Base-by-base conservation (phyloP, 2,797 vertebrate genomes). In the Chelon auratus region DNA sequence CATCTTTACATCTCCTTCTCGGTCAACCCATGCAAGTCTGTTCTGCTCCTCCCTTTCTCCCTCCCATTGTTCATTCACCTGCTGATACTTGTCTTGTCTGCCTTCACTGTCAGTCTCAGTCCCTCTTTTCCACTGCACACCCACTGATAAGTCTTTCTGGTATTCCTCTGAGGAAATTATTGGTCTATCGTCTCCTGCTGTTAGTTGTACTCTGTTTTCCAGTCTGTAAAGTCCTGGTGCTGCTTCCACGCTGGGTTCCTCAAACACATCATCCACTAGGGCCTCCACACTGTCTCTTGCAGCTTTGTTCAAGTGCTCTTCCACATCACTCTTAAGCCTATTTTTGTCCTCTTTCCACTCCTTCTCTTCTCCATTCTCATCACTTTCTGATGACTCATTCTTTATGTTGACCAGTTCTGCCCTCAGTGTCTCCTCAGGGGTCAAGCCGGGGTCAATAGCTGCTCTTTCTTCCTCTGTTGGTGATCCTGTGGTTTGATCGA, bases 351-450 rank as follows among this genome's bases (percentile, higher is more conserved):
- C 77, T 72, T 93, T 93, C n/a, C 80, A 72, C 5, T 74, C 85
- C 70, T 84, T 82, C 86, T 91, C 88, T 13, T 89, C 91, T 48
- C 94, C 94, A 17, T 89, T 93, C 61, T 92, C 93, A 30, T 95
- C 94, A 75, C 93, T 93, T 82, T 95, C 96, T 12, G 95, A 97
- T 11, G 95, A 95, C 85, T 96, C 95, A 30, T 91, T 94, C 82
- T 95, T 93, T 60, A 95, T 77, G 1, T 92, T 87, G 48, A 95
- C 91, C 33, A 95, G 80, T 80, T 96, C 95, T 13, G 94, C 89
- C 22, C 90, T 91, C 68, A 95, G 87, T 0, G 91, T 76, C 36
- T 87, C 67, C 62, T 90, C 87, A 2, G 85, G 74, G 56, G 79
- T 84, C 82, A 87, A 77, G 53, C 61, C 57, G 40, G 58, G n/a